Conservation (phyloP, 1,140 invertebrate genomes). For the Ephestia elutella region DNA sequence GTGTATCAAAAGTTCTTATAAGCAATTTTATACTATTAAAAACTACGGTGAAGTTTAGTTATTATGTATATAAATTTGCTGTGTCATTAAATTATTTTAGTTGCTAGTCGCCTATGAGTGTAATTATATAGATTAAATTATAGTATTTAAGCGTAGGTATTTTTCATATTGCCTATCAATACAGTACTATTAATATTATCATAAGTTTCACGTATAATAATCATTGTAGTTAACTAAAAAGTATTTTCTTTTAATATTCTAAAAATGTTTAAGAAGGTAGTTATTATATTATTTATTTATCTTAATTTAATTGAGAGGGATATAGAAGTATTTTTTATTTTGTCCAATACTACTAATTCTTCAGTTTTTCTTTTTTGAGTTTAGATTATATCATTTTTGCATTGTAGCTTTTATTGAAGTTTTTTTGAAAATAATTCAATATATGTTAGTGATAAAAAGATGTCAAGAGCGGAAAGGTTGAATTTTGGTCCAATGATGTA, state of each 20-base stretch:
- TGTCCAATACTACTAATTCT: no score
- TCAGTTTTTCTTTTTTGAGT: no score
- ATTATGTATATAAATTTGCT: constrained; percentile 33
- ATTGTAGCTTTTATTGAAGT: not conserved
- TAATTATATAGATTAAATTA: constrained; percentile 8
- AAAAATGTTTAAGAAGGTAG: no score
- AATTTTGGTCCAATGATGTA: constrained; percentile 72
- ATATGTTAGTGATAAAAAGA: constrained; percentile 15
- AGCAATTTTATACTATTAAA: constrained; percentile 46
- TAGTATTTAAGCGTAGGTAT: not conserved
- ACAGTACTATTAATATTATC: not conserved
- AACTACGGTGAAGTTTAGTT: constrained; percentile 20
- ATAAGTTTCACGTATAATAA: not conserved
- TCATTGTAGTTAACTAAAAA: no score
- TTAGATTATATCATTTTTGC: no score
- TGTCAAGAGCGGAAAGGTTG: constrained; percentile 62
- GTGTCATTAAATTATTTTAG: constrained; percentile 33
- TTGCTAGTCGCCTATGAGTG: constrained; percentile 22
- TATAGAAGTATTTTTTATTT: no score
- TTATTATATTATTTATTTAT: no score
- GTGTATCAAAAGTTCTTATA: constrained; percentile 38
- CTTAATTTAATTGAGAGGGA: no score
- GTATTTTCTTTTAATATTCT: no score
- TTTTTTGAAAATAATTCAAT: constrained; percentile 10
- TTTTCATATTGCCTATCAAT: constrained; percentile 16